These are phyloP conservation scores for Ramphastos sulfuratus DNA, from an alignment of 2,113 vertebrate genomes.

Conservation along the genomic window DNA sequence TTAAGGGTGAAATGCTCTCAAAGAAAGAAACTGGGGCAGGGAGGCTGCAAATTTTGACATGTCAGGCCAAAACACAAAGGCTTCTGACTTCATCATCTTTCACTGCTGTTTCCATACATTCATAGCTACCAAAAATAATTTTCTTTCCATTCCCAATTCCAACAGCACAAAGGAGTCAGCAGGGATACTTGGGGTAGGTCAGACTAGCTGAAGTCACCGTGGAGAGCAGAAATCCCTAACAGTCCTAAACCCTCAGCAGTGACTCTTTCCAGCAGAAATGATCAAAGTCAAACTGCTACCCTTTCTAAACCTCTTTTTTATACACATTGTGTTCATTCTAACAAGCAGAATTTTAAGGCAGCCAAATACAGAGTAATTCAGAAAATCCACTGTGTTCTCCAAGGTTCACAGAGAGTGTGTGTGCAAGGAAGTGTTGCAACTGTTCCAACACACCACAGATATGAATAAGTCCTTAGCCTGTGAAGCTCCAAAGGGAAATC, in stretches of 20 bases:
- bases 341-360: neutral
- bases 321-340: neutral
- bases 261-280: neutral
- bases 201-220: conserved; percentile 1
- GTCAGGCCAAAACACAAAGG: neutral
- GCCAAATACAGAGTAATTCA: neutral
- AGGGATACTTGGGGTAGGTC: neutral
- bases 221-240: neutral
- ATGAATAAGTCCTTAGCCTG: neutral
- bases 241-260: neutral
- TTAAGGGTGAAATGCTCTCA: neutral
- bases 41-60: neutral
- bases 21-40: neutral
- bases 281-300: neutral
- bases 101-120: neutral
- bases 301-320: neutral
- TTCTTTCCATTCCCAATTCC: neutral
- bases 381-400: neutral
- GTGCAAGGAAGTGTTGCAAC: neutral
- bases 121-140: neutral
- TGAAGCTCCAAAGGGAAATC: neutral
- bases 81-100: neutral
- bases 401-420: neutral
- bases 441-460: neutral
- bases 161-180: neutral